Conservation (phyloP, 2,888 invertebrate species). For the Ophion ellenae region DNA sequence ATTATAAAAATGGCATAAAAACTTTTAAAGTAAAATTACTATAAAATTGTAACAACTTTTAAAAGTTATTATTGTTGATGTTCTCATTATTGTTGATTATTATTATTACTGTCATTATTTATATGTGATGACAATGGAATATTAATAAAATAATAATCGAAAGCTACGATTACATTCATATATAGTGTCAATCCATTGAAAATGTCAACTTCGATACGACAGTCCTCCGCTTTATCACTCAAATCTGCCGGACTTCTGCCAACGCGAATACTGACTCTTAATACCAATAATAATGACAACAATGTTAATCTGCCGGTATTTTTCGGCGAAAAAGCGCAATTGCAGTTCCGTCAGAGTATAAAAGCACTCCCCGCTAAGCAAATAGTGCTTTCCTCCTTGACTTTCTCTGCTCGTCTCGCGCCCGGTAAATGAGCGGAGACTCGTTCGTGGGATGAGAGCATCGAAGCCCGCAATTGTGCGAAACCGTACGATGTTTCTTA, state of each 20-base stretch:
- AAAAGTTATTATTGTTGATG: neutral
- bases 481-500: neutral
- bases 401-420: neutral
- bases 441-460: neutral
- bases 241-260: neutral
- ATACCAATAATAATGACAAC: neutral
- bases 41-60: neutral
- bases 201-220: neutral
- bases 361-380: neutral
- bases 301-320: neutral
- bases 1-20: no score
- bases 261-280: neutral
- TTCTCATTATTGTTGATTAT: neutral
- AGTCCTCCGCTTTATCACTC: neutral
- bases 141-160: neutral
- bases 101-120: neutral
- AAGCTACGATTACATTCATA: neutral
- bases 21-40: no score
- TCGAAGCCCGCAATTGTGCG: neutral
- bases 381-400: neutral
- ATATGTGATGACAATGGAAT: neutral
- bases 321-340: neutral
- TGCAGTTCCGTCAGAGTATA: neutral
- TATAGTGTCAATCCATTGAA: neutral
- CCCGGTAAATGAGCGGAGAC: neutral